Evolutionary conservation across 2,888 invertebrate species (phyloP), one percentile per base, ranked within the genome.

Genomic region (Pristionchus exspectatus): DNA sequence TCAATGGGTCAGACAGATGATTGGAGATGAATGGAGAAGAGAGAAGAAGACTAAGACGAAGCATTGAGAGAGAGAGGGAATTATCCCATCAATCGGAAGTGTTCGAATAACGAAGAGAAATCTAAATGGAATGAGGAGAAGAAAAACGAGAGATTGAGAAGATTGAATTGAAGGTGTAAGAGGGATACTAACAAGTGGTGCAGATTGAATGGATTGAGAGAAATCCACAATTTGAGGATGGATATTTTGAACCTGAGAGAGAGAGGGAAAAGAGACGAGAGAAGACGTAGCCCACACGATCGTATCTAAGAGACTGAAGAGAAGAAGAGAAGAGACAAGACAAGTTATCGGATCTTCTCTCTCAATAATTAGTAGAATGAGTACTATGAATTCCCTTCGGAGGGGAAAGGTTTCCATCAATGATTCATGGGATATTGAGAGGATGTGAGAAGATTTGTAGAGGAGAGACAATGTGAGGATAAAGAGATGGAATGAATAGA

Each of bases 121-220:
- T n/a, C n/a, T 81, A 50, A 50, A 81, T 81, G 44, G 74, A 12
- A 77, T 24, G 21, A 74, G 77, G 69, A 77, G 63, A 83, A 86
- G 90, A 72, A 66, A 90, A 83, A 84, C 54, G 59, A 50, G 72
- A 90, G 87, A 69, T 90, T 44, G 38, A 16, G 83, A 83, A 83
- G 81, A 89, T 38, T n/a, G 56, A 88, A 72, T 77, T 74, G 30
- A 44, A 85, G 38, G 89, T 72, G 83, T 88, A 56, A 30, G 69
- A 56, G 59, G 88, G 90, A 83, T 44, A 54, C 27, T 24, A 69
- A 87, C 44, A 87, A 87, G 50, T 72, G 69, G 54, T 38, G 56
- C 16, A 63, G 63, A 85, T 63, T 63, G 66, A 66, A 66, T 38
- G 16, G 85, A 56, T 18, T 33, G 59, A 85, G 56, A 59, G 59